phyloP scores from a whole-genome alignment of 2,888 invertebrate species.

The Herminia tarsipennalis region DNA sequence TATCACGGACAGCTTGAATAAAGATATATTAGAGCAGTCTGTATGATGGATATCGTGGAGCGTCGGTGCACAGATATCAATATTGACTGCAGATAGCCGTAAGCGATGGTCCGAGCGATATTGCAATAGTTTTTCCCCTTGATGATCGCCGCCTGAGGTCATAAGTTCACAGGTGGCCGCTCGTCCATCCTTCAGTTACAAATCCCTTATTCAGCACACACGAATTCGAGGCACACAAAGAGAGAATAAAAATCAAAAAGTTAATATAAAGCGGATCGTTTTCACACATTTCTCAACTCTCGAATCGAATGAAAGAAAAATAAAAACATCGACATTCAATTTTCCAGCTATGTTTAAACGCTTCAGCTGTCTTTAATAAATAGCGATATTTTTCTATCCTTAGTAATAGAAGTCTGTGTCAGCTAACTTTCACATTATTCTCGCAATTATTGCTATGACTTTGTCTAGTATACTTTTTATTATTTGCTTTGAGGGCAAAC shows the following conservation, averaged over 20 bases:
- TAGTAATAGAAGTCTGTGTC: constrained; percentile 52
- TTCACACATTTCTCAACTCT: neutral
- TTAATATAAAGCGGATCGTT: neutral
- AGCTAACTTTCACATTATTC: constrained; percentile 58
- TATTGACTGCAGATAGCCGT: constrained; percentile 2
- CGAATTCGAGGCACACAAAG: neutral
- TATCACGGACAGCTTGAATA: neutral
- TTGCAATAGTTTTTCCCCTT: constrained; percentile 11
- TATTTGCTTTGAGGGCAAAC: constrained; percentile 51
- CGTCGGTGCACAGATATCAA: neutral
- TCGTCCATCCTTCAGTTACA: neutral
- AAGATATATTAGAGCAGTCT: neutral
- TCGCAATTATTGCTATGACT: constrained; percentile 59
- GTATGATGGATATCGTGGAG: neutral
- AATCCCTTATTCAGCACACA: constrained; percentile 12
- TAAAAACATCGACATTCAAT: constrained; percentile 38
- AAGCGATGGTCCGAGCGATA: constrained; percentile 6
- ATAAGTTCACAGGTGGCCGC: constrained; percentile 13
- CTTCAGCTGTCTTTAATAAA: constrained; percentile 69
- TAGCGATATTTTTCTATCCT: constrained; percentile 63
- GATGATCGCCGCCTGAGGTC: constrained; percentile 2
- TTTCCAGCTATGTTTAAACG: constrained; percentile 40
- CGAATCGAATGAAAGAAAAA: constrained; percentile 6
- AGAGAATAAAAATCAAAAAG: neutral
- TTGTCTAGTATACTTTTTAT: constrained; percentile 49